These are phyloP conservation scores for Nomada lathburiana DNA, from an alignment of 2,888 invertebrate species.

Conservation along the genomic window DNA sequence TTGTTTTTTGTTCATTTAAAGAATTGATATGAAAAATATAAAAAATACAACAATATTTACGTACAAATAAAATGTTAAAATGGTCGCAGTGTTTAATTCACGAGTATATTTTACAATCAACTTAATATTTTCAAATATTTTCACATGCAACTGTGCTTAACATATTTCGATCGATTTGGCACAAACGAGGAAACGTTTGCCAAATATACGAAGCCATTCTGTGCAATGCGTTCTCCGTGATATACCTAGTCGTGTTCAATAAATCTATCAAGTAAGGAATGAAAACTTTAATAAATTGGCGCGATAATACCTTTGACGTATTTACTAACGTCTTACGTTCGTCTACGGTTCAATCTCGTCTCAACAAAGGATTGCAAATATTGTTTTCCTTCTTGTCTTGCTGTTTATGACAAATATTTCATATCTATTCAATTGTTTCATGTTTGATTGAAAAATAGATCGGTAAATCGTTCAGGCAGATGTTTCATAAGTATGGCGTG, in stretches of 20 bases:
- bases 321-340: not conserved
- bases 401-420: not conserved
- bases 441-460: too few relatives aligned
- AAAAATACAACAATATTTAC: not conserved
- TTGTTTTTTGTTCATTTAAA: not conserved
- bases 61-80: not conserved
- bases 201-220: slow-evolving; percentile 21
- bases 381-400: not conserved
- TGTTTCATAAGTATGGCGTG: not conserved
- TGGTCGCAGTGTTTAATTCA: too few relatives aligned
- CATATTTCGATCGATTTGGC: slow-evolving; percentile 41
- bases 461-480: too few relatives aligned
- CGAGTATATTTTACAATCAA: not conserved
- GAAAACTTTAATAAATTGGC: not conserved
- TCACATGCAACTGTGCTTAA: slow-evolving; percentile 9
- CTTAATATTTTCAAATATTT: slow-evolving; percentile 5
- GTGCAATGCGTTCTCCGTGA: slow-evolving; percentile 6
- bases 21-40: not conserved
- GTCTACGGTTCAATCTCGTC: too few relatives aligned
- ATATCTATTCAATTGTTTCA: not conserved
- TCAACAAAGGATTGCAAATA: not conserved
- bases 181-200: slow-evolving; percentile 44
- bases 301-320: not conserved
- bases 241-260: not conserved
- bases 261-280: not conserved